Evolutionary conservation across 2,888 invertebrate genomes (phyloP).

Genomic region (Lobophora halterata): DNA sequence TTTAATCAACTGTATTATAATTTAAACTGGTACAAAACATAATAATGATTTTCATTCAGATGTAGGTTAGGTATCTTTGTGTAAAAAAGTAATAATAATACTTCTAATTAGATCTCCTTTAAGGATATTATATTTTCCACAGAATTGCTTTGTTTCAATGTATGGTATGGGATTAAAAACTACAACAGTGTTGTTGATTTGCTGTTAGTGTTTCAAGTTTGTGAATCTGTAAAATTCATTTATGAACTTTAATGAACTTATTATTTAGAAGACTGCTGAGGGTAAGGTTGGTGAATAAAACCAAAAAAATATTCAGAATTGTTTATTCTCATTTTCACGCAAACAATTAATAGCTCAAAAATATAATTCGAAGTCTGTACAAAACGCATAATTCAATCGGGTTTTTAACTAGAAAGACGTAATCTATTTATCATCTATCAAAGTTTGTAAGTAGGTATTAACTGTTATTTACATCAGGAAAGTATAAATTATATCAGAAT

Average conservation of each 20-base stretch:
- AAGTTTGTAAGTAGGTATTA: no score
- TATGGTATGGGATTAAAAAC: not conserved
- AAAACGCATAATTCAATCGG: constrained; percentile 19
- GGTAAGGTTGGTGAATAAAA: no score
- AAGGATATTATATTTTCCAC: constrained; percentile 42
- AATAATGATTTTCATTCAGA: constrained; percentile 9
- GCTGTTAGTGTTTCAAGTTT: no score
- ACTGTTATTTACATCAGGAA: constrained; percentile 11
- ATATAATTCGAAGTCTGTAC: constrained; percentile 24
- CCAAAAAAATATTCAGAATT: constrained; percentile 36
- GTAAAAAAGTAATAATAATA: constrained; percentile 42
- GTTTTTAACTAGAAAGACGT: no score
- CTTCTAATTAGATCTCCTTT: constrained; percentile 41
- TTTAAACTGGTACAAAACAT: constrained; percentile 8
- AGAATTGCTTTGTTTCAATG: constrained; percentile 17
- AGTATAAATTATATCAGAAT: constrained; percentile 5
- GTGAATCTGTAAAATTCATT: no score
- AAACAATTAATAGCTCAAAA: constrained; percentile 28
- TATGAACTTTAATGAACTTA: no score
- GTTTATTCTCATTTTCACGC: constrained; percentile 45
- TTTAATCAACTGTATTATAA: no score
- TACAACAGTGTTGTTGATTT: not conserved
- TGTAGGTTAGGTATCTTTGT: constrained; percentile 33
- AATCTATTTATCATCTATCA: no score
- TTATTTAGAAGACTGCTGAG: no score